These are phyloP conservation scores for Nycteola revayana DNA, from an alignment of 2,888 invertebrate genomes.

Conservation along the genomic window DNA sequence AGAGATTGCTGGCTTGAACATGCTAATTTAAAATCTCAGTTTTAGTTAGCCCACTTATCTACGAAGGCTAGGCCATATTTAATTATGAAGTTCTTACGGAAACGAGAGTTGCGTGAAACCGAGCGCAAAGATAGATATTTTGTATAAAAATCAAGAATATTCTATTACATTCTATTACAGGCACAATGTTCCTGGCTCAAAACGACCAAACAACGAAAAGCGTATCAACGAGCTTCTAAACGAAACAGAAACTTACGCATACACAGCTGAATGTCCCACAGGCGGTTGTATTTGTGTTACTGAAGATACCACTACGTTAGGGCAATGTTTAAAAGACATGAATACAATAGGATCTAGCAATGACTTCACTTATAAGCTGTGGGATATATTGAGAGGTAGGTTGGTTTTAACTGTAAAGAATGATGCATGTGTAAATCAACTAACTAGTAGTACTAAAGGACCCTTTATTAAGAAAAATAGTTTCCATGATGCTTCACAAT, in stretches of 20 bases:
- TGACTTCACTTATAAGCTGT: constrained; percentile 74
- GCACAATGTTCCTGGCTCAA: constrained; percentile 47
- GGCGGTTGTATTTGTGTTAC: constrained; percentile 70
- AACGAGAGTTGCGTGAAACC: too few species aligned
- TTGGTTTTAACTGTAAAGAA: too few species aligned
- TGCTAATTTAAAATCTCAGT: too few species aligned
- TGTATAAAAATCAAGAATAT: neutral
- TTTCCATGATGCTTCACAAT: too few species aligned
- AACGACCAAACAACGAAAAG: constrained; percentile 49
- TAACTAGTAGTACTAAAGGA: too few species aligned
- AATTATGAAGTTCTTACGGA: too few species aligned
- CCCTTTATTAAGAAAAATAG: too few species aligned
- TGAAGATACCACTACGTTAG: constrained; percentile 59
- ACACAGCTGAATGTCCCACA: constrained; percentile 63
- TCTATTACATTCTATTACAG: constrained; percentile 33
- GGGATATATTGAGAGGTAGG: constrained; percentile 73
- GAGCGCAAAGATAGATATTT: neutral
- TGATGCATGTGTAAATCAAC: too few species aligned
- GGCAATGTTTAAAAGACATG: constrained; percentile 58
- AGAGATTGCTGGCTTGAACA: too few species aligned
- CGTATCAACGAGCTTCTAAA: constrained; percentile 58
- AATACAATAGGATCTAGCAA: constrained; percentile 62
- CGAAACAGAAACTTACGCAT: constrained; percentile 71
- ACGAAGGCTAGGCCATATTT: too few species aligned
- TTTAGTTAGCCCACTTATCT: too few species aligned